Evolutionary conservation across 2,888 invertebrate genomes (phyloP), one percentile per base, ranked within the genome.

Genomic region (Cosmia trapezina): DNA sequence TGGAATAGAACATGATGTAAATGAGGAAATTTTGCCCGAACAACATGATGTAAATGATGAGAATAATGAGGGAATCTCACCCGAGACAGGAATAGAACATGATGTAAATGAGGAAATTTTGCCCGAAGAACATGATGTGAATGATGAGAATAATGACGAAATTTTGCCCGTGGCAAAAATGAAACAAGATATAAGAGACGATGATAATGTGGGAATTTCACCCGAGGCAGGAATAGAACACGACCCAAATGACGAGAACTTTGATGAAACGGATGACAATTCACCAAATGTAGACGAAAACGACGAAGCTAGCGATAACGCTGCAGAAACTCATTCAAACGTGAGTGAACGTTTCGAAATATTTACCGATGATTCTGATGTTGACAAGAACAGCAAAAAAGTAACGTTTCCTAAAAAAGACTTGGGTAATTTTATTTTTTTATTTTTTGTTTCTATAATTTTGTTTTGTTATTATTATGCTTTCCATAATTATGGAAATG

Each of bases 351-450:
- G 72, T 76, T 80, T 73, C 80, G 80, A 81, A 77, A 77, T 82
- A 78, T 66, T 86, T 74, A 64, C 54, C 66, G 86, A 88, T 82
- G 89, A 88, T 79, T 81, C 80, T 73, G 71, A 61, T 60, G 75
- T 76, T 66, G 90, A 87, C 54, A 64, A 51, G 33, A 53, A 63
- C 57, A 71, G 88, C 83, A 92, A 92, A 93, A 93, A 91, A 91
- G 93, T 94, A 86, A 91, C 91, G 89, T 93, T 94, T 92, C 91
- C 90, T 88, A 61, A 88, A 85, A 85, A 85, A 84, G 86, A 89
- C 82, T 87, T 90, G 79, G 94, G 95, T 95, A 94, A 94, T 89
- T 83, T 70, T 78, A 49, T 69, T 83, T 84, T n/a, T n/a, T n/a
- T n/a, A n/a, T n/a, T n/a, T n/a, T 85, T 86, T 81, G 76, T 85